Evolutionary conservation across 1,140 invertebrate genomes (phyloP), one percentile per base, ranked within the genome.

Genomic region (Maconellicoccus hirsutus): DNA sequence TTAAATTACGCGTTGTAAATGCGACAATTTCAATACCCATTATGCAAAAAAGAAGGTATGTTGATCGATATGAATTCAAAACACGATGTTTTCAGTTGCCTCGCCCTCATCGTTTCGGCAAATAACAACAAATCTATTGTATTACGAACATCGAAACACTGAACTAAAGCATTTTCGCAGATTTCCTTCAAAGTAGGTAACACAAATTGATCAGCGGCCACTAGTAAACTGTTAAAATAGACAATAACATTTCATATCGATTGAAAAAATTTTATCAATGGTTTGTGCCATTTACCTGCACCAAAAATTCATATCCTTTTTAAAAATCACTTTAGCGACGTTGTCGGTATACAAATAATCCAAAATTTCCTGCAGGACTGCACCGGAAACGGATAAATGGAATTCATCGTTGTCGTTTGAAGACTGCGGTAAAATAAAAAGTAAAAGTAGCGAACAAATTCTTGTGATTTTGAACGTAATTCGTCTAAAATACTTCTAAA

Each of bases 41-140:
- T 83, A 79, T 92, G 89, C 22, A 91, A 77, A 21, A 90, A 75
- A 22, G 83, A 82, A 8, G 84, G 76, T 16, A 90, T 76, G 79
- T 92, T 91, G 23, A 87, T 78, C 10, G 81, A 82, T 59, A 90
- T 86, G 77, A 86, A 91, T 76, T 89, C 83, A 81, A 89, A 86
- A 77, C 86, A 88, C 74, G 82, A 83, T 25, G 79, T 76, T 78
- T 88, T 86, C 0, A 92, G 79, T 75, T 88, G 86, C 0, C 77
- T 73, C 10, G 87, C 85, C 75, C 88, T 88, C 75, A 86, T 87
- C 4, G 83, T 81, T 73, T 81, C 79, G 16, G 88, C 82, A 75
- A 91, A 84, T 76, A 88, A 84, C 66, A 89, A 79, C 8, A 91
- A 77, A 75, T 88, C 85, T 1, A 83, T 79, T 23, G 84, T 86